phyloP scores from a whole-genome alignment of 2,888 invertebrate genomes.

The Euclidia mi region DNA sequence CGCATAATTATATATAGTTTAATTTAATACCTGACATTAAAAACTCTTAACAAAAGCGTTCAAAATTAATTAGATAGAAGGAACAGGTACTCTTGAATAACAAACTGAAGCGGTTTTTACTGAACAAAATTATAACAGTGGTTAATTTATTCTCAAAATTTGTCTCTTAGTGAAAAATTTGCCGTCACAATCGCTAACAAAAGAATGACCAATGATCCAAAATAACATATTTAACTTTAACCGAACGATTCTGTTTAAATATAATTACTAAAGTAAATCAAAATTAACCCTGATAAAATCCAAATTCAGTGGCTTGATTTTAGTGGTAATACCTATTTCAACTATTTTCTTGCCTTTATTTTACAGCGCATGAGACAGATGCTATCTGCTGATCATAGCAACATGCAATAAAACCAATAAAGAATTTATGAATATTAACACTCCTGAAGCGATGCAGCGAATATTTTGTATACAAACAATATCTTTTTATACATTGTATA shows the following conservation, averaged over 20 bases:
- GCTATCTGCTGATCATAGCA: no score
- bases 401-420: no score
- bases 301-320: no score
- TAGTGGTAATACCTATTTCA: no score
- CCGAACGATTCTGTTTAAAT: no score
- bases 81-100: conserved; percentile 55
- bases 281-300: no score
- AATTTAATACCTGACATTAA: background rate
- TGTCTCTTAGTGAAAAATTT: conserved; percentile 89
- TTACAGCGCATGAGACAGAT: no score
- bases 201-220: conserved; percentile 89
- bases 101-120: conserved; percentile 71
- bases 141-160: conserved; percentile 89
- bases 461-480: conserved; percentile 46
- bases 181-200: conserved; percentile 85
- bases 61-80: conserved; percentile 50
- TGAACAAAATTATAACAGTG: conserved; percentile 84
- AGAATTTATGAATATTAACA: conserved; percentile 23
- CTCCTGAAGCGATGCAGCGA: conserved; percentile 1
- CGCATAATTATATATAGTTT: no score
- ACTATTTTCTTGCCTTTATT: no score
- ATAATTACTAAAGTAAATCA: no score
- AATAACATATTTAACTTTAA: no score
- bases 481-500: conserved; percentile 50
- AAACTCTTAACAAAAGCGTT: conserved; percentile 3